Base-by-base conservation (phyloP, 2,113 vertebrate genomes). In the Brachyhypopomus occidentalis region DNA sequence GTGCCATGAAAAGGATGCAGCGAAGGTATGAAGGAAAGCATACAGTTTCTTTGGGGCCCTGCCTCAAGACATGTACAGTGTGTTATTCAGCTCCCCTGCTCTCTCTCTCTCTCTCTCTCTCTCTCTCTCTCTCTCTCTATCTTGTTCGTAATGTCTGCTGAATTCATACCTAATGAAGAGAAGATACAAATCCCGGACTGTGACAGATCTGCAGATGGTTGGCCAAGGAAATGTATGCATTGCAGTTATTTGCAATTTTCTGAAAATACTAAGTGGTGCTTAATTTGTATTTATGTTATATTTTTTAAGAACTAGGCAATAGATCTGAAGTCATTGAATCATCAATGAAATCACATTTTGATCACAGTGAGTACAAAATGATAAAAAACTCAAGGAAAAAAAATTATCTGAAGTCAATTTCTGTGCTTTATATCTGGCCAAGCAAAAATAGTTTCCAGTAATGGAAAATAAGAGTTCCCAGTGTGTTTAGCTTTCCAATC, bases 1-100 rank as follows among this genome's bases (percentile, higher is more conserved):
- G 48, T 87, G 87, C 89, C 73, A 85, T 83, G 80, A 22, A 72
- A 72, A 64, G 66, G 27, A 22, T 12, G 48, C 67, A 5, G 41
- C 45, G 36, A 64, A 82, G 80, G 75, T 84, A 82, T 48, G 80
- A 72, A 87, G 69, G 87, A 81, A 72, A 84, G 82, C 38, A 14
- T 14, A 72, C 77, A 86, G 81, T 71, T 34, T 27, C 63, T 36
- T 34, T 59, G 75, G 60, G 78, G 69, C 75, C 76, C 34, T 1
- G 70, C 14, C 22, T 11, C 30, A 69, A 38, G 34, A 69, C 27
- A 8, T 70, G 30, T 14, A 41, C 17, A 25, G 30, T 20, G 30
- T 75, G 84, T 80, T 75, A 20, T 75, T 75, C 6, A 70, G 66
- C 20, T 11, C 12, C 20, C 17, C 5, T 67, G 64, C 19, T 52